Base-by-base conservation (phyloP, 2,113 vertebrate genomes). In the Archocentrus centrarchus region DNA sequence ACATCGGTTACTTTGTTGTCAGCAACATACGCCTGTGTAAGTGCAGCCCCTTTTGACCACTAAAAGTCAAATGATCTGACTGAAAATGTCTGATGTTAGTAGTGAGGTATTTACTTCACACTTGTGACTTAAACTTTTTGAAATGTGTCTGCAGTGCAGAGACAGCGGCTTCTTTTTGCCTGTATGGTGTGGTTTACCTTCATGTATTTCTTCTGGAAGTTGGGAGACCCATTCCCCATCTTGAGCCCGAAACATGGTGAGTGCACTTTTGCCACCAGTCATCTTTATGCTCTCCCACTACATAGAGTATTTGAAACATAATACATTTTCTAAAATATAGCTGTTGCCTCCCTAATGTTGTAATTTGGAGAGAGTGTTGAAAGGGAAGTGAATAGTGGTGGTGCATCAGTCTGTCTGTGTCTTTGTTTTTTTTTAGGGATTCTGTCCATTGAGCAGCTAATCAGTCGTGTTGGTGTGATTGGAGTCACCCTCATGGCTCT, bases 151-250 rank as follows among this genome's bases (percentile, higher is more conserved):
- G 85, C 76, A 99, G 98, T 99, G 89, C 97, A 98, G 63, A 97
- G 96, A 91, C 97, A 98, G 91, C 97, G 95, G 83, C 94, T 99
- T 59, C 96, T 99, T 70, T 99, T 99, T 77, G 96, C 98, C 0
- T 99, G 98, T 90, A 96, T 97, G 87, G 89, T 99, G 39, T 99
- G 98, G 98, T 94, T 99, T 89, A 98, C 98, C 2, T 99, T 99
- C 91, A 99, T 99, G 98, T 99, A 99, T 95, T 99, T 99, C 96
- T 99, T 99, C 94, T 99, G 98, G 98, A 99, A 99, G 91, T 3
- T 99, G 86, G 98, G 98, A 11, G 98, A 99, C 86, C 98, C 98
- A 0, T 99, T 99, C 93, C 98, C 98, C 58, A 99, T 99, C 89
- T 96, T 99, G 82, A 99, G 98, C 93, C 98, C 98, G 64, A 99